Percentiles rank a stretch among this genome's conserved stretches.
phyloP scores from a whole-genome alignment of 2,113 vertebrate genomes.

The Poecile atricapillus region DNA sequence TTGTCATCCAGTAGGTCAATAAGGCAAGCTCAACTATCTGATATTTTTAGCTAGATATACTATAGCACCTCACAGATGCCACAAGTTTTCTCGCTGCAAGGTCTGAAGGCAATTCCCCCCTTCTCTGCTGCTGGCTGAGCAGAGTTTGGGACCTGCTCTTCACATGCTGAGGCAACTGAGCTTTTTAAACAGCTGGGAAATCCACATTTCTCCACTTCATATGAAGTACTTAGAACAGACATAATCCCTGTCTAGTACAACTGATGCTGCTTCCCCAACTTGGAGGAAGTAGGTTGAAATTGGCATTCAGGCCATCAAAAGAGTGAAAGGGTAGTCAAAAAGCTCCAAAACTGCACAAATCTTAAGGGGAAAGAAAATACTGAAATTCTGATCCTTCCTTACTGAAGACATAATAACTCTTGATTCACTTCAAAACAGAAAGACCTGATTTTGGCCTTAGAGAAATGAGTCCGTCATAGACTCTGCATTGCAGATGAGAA shows the following conservation, averaged over 20 bases:
- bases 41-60: neutral
- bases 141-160: neutral
- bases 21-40: neutral
- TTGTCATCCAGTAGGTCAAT: neutral
- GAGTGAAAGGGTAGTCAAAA: neutral
- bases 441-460: neutral
- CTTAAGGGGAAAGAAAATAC: neutral
- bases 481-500: conserved; percentile 24
- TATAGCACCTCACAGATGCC: neutral
- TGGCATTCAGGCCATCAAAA: neutral
- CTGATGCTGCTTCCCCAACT: neutral
- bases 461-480: neutral
- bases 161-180: neutral
- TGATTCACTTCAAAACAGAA: neutral
- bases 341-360: neutral
- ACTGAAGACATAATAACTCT: neutral
- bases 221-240: neutral
- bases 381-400: neutral
- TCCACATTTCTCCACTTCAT: neutral
- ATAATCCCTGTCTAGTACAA: neutral
- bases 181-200: neutral
- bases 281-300: neutral
- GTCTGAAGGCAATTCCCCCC: neutral
- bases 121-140: neutral
- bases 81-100: neutral